Percentiles rank a stretch among this genome's conserved stretches.
phyloP scores from a whole-genome alignment of 2,888 invertebrate species.

The Noctua janthe region DNA sequence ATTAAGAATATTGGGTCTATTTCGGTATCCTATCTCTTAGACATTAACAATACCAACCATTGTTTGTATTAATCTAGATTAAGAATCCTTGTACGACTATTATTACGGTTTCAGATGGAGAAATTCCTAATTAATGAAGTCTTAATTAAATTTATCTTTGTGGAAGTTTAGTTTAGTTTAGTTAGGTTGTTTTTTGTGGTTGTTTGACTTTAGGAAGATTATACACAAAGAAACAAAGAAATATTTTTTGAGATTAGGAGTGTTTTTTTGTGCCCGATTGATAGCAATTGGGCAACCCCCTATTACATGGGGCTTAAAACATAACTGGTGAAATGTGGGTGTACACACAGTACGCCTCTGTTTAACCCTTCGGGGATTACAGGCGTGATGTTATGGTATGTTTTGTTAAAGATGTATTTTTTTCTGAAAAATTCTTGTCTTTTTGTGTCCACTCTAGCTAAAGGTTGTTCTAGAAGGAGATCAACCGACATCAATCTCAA shows the following conservation, averaged over 20 bases:
- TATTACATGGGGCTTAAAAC: no score
- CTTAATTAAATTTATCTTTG: constrained; percentile 18
- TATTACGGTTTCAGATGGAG: constrained; percentile 14
- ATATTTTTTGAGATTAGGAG: no score
- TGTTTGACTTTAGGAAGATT: no score
- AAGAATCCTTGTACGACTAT: constrained; percentile 25
- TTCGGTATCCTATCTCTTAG: constrained; percentile 16
- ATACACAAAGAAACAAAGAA: no score
- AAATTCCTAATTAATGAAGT: constrained; percentile 30
- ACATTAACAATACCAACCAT: constrained; percentile 32
- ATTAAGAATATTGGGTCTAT: constrained; percentile 42
- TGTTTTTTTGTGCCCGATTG: no score
- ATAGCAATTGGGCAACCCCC: no score
- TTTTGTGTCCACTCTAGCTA: neutral
- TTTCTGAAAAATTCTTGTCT: no score
- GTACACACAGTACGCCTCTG: no score
- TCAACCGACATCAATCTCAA: neutral
- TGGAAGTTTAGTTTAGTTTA: no score
- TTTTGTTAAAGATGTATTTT: neutral
- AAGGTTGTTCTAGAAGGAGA: neutral
- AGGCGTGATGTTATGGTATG: no score
- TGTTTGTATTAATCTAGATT: constrained; percentile 53
- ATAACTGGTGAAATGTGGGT: no score
- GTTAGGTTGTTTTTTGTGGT: neutral
- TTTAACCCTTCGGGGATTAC: no score